These are phyloP conservation scores for Pristiophorus japonicus DNA, from an alignment of 2,113 vertebrate genomes.

Conservation along the genomic window DNA sequence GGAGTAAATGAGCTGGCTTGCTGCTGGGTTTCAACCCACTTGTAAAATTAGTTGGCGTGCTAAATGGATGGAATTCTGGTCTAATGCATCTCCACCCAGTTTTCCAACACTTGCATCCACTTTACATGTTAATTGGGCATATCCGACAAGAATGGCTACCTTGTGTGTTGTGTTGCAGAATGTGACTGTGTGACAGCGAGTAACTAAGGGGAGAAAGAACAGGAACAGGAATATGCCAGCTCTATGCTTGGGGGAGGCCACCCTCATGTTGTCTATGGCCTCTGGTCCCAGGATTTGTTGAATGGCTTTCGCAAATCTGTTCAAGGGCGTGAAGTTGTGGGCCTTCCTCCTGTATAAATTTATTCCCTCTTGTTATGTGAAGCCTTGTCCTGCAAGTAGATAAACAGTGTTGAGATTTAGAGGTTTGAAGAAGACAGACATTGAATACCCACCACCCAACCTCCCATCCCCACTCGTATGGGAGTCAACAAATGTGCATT, in stretches of 20 bases:
- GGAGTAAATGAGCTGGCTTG: not conserved
- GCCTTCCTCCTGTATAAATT: not conserved
- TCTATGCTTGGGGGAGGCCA: not conserved
- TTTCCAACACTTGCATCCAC: not conserved
- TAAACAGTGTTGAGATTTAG: not conserved
- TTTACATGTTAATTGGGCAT: not conserved
- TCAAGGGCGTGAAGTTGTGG: not conserved
- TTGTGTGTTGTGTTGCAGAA: not conserved
- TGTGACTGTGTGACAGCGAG: not conserved
- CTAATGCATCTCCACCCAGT: not conserved
- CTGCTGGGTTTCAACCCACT: not conserved
- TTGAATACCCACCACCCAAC: not conserved
- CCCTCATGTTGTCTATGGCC: not conserved
- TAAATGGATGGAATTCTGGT: not conserved
- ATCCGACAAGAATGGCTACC: not conserved
- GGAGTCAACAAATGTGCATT: not conserved
- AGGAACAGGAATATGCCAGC: not conserved
- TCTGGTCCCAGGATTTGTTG: not conserved
- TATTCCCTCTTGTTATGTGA: not conserved
- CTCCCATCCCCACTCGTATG: not conserved
- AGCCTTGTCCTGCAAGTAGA: not conserved
- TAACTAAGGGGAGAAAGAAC: not conserved
- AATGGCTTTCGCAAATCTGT: not conserved
- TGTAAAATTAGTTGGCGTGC: not conserved
- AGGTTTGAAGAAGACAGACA: not conserved